Percentiles rank a stretch among this genome's conserved stretches.
These are phyloP conservation scores for Meandrusa payeni DNA, from an alignment of 2,888 invertebrate genomes.

Conservation along the genomic window DNA sequence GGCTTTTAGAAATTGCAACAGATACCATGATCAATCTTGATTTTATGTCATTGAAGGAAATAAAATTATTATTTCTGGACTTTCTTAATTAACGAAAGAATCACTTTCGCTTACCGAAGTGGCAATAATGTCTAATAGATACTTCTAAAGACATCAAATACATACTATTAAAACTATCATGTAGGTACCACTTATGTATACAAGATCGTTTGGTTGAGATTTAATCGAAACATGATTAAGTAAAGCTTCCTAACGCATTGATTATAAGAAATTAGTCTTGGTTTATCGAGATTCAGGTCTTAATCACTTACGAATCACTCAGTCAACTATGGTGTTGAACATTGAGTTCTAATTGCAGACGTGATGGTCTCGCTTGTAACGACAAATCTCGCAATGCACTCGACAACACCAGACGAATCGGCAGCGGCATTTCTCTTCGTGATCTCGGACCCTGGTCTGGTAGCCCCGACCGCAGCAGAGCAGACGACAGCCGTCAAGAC, in stretches of 20 bases:
- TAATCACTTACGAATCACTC: no score
- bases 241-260: slow-evolving; percentile 4
- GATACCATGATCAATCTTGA: no score
- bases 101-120: no score
- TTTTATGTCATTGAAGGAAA: no score
- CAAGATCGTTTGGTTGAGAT: no score
- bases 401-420: slow-evolving; percentile 95
- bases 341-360: slow-evolving; percentile 87
- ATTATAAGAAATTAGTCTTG: slow-evolving; percentile 12
- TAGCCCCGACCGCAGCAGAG: slow-evolving; percentile 95
- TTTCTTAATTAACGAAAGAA: no score
- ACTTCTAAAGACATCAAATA: no score
- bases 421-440: slow-evolving; percentile 93
- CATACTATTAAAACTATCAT: no score
- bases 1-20: no score
- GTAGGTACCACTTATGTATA: no score
- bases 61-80: no score
- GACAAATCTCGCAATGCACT: slow-evolving; percentile 92
- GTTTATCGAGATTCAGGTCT: slow-evolving; percentile 6
- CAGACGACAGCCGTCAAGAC: slow-evolving; percentile 91
- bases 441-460: slow-evolving; percentile 90
- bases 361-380: slow-evolving; percentile 89
- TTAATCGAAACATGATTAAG: slow-evolving; percentile 1
- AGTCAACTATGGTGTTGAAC: not conserved
- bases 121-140: no score